These are phyloP conservation scores for Zaprionus capensis DNA, from an alignment of 1,140 invertebrate species.

Conservation along the genomic window DNA sequence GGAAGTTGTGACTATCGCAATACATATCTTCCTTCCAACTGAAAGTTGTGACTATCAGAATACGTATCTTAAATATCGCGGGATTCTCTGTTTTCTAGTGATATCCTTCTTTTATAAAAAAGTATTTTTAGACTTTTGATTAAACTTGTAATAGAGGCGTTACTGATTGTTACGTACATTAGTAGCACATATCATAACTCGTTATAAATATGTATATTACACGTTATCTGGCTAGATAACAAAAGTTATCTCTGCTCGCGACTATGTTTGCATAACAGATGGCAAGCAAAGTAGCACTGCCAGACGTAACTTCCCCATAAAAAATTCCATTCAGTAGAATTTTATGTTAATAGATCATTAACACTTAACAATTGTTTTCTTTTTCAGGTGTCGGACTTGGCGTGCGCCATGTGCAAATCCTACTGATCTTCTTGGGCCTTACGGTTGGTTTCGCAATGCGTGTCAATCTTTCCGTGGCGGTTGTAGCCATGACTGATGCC, in stretches of 20 bases:
- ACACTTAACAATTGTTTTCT: not conserved
- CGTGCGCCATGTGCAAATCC: conserved; percentile 86
- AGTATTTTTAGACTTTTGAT: not conserved
- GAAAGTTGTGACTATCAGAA: not conserved
- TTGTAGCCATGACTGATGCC: conserved; percentile 88
- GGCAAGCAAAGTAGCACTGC: too few species aligned
- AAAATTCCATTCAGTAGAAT: not conserved
- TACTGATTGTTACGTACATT: not conserved
- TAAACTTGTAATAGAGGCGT: not conserved
- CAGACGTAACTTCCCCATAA: not conserved
- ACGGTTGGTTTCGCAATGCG: conserved; percentile 86
- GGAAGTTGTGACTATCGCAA: not conserved
- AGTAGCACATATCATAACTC: conserved; percentile 15
- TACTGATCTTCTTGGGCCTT: conserved; percentile 87
- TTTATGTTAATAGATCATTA: not conserved
- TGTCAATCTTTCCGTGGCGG: conserved; percentile 88
- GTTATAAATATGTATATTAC: conserved; percentile 16
- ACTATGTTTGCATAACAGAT: not conserved
- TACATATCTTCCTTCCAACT: not conserved
- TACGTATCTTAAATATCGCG: not conserved
- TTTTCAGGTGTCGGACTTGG: conserved; percentile 22
- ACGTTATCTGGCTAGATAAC: conserved; percentile 85
- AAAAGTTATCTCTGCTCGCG: conserved; percentile 82
- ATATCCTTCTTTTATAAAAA: not conserved
- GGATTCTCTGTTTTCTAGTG: not conserved